Conservation (phyloP, 2,113 vertebrate species). For the Shinisaurus crocodilurus region DNA sequence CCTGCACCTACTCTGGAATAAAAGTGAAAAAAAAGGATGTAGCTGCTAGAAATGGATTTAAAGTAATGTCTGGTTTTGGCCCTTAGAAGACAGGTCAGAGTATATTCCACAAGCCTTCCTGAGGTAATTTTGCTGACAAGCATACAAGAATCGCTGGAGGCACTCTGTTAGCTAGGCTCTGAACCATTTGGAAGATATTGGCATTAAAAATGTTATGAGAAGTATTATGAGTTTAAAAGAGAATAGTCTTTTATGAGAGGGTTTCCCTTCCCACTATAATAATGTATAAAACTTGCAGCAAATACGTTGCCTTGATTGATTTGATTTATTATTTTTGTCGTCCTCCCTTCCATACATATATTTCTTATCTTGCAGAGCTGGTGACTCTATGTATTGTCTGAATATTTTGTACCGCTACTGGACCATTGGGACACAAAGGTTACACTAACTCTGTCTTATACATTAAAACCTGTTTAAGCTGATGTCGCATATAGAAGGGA, state of each 20-base stretch:
- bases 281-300: background rate
- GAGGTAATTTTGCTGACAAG: background rate
- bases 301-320: background rate
- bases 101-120: background rate
- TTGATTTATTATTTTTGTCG: background rate
- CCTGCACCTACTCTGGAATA: too few relatives aligned
- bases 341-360: rapidly evolving
- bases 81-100: background rate
- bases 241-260: background rate
- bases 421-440: background rate
- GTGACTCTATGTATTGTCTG: background rate
- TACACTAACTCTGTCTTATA: background rate
- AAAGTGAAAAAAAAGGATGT: background rate
- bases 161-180: background rate
- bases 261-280: background rate
- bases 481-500: background rate
- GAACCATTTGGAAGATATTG: background rate
- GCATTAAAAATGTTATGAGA: background rate
- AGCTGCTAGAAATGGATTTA: too few relatives aligned
- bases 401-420: background rate
- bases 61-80: too few relatives aligned
- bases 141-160: background rate
- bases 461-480: background rate
- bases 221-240: background rate
- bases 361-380: background rate